A percentile compares a stretch with the other conserved stretches of the same genome.
phyloP scores from a whole-genome alignment of 1,140 invertebrate genomes.

The Lepidurus apus region DNA sequence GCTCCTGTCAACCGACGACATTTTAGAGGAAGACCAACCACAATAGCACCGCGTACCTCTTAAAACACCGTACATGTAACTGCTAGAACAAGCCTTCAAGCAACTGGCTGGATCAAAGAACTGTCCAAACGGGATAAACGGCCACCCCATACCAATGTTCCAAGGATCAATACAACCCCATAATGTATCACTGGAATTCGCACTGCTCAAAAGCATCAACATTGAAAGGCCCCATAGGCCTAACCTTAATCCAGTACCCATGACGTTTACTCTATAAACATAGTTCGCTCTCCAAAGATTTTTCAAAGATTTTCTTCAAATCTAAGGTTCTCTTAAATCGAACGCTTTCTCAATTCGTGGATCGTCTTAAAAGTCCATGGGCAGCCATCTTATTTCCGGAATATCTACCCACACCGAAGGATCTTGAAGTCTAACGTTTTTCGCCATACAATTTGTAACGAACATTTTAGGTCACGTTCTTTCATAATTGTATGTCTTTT shows the following conservation, averaged over 20 bases:
- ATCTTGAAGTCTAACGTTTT: too few relatives aligned
- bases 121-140: background rate
- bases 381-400: background rate
- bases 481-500: too few relatives aligned
- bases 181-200: background rate
- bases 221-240: background rate
- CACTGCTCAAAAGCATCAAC: background rate
- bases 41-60: constrained; percentile 19
- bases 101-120: background rate
- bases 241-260: background rate
- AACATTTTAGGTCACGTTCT: too few relatives aligned
- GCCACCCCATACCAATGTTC: background rate
- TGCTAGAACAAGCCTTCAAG: background rate
- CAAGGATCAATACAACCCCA: background rate
- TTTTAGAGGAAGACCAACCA: background rate
- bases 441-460: too few relatives aligned
- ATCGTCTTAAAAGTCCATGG: background rate
- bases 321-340: background rate
- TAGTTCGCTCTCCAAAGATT: too few relatives aligned
- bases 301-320: too few relatives aligned
- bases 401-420: too few relatives aligned
- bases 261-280: background rate
- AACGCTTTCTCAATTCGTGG: constrained; percentile 2
- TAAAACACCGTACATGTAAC: constrained; percentile 7
- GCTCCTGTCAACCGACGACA: background rate